phyloP scores from a whole-genome alignment of 2,113 vertebrate genomes.

The Alces alces region DNA sequence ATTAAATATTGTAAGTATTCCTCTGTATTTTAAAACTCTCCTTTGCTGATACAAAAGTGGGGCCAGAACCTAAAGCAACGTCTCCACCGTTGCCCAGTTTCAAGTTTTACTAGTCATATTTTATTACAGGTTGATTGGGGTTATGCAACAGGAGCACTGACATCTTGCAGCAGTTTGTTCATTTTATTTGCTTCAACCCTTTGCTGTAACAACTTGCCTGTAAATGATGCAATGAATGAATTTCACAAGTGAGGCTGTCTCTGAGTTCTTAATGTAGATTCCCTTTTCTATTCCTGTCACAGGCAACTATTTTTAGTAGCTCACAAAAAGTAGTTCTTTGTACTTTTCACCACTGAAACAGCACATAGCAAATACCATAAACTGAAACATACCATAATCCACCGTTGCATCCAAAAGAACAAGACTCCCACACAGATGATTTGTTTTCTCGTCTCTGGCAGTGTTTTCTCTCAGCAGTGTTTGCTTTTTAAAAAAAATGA shows the following conservation, averaged over 20 bases:
- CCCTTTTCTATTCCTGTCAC: background rate
- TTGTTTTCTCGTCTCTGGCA: conserved; percentile 7
- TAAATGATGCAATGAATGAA: background rate
- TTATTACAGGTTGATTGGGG: no score
- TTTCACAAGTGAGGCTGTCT: background rate
- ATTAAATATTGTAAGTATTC: background rate
- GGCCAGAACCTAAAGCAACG: background rate
- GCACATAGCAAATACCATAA: background rate
- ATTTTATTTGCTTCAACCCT: background rate
- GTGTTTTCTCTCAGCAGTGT: background rate
- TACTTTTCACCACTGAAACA: background rate
- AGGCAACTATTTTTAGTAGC: background rate
- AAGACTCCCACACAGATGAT: background rate
- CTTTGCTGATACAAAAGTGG: background rate
- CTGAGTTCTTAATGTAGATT: background rate
- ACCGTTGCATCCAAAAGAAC: background rate
- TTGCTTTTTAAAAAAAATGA: background rate
- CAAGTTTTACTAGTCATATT: background rate
- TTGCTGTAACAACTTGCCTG: background rate
- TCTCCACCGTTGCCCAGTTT: background rate
- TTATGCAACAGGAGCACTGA: background rate
- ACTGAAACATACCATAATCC: background rate
- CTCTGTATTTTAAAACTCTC: background rate
- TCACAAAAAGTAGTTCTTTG: background rate
- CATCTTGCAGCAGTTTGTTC: background rate